Evolutionary conservation across 2,113 vertebrate genomes (phyloP), one percentile per base, ranked within the genome.

Genomic region (Oophaga pumilio): DNA sequence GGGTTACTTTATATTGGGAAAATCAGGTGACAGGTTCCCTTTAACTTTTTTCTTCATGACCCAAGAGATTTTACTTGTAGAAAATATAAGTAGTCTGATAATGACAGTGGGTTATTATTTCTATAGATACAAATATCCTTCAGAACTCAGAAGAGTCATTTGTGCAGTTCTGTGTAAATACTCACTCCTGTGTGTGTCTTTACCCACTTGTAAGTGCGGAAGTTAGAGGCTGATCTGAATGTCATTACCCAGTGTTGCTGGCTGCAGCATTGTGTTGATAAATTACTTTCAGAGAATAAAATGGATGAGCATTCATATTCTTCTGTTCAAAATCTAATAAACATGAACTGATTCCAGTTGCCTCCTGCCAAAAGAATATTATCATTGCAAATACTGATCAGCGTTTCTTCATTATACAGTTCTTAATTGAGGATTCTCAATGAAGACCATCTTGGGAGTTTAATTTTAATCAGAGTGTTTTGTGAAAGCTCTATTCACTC

Each of bases 301-400:
- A 82, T 74, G 86, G 80, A 82, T 87, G 86, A 82, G 79, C 79
- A 87, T 87, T 86, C 74, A 79, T 79, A 69, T 82, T 82, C 86
- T 83, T 76, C 79, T 87, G 86, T 74, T 87, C 62, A 64, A 50
- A 76, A 87, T 76, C 86, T 87, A 82, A 87, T 82, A 87, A 74
- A 82, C 79, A 82, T 87, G 86, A 87, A 83, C 81, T 52, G 33
- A 82, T 87, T 87, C 86, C 86, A 87, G 66, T 87, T 83, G 76
- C 83, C 71, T 82, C 79, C 53, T 87, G 86, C 86, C 86, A 87
- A 87, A 82, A 82, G 68, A 76, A 83, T 87, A 82, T 83, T 76
- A 82, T 73, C 86, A 64, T 87, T 82, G 79, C 79, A 83, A 87
- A 78, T 79, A 52, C 68, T 82, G 66, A 87, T 87, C 79, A 82